phyloP scores from a whole-genome alignment of 2,888 invertebrate species.

The Dusona sp. region DNA sequence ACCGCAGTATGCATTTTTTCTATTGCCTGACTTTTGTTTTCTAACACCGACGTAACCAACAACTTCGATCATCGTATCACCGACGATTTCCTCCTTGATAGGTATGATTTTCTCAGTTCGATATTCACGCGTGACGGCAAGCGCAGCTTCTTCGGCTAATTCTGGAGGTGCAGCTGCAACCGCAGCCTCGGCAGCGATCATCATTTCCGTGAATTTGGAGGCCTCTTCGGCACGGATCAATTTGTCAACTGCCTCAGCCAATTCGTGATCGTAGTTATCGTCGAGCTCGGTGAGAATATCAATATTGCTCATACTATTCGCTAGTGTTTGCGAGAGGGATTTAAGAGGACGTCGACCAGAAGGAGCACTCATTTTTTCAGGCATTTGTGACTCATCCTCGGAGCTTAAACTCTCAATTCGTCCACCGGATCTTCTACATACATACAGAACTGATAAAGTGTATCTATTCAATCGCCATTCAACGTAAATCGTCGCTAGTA shows the following conservation, averaged over 20 bases:
- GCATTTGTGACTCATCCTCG: conserved; percentile 49
- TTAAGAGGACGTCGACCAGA: conserved; percentile 59
- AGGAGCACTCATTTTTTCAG: conserved; percentile 8
- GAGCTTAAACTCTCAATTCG: conserved; percentile 45
- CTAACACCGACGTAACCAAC: conserved; percentile 85
- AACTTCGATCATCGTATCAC: conserved; percentile 84
- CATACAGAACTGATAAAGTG: not conserved
- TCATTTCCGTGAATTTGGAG: conserved; percentile 84
- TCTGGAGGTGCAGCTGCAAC: conserved; percentile 84
- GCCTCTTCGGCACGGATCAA: conserved; percentile 85
- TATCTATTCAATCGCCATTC: not conserved
- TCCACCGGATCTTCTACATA: conserved; percentile 28
- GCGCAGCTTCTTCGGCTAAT: conserved; percentile 85
- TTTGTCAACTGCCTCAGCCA: conserved; percentile 84
- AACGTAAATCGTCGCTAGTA: not conserved
- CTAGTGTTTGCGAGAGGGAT: conserved; percentile 65
- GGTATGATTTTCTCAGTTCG: conserved; percentile 80
- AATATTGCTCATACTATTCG: conserved; percentile 70
- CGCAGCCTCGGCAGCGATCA: conserved; percentile 84
- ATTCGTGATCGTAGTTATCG: conserved; percentile 80
- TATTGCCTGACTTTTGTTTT: conserved; percentile 77
- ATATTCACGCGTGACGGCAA: conserved; percentile 82
- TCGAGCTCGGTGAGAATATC: conserved; percentile 69
- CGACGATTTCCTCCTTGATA: conserved; percentile 80
- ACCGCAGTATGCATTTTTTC: conserved; percentile 42